Conservation (phyloP, 2,888 invertebrate species). For the Colostygia pectinataria region DNA sequence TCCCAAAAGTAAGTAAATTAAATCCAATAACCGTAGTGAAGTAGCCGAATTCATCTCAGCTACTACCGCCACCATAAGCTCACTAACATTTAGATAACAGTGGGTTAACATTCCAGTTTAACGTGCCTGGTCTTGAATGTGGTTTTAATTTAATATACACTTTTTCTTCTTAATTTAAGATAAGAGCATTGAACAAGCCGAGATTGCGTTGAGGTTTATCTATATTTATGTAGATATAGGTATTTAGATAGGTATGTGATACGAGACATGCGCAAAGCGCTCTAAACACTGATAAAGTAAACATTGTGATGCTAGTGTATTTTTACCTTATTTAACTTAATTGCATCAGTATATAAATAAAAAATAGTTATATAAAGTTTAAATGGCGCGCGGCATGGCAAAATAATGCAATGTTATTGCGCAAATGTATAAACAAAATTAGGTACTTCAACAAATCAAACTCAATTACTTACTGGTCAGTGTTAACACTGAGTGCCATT, state of each 20-base stretch:
- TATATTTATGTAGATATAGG: not conserved
- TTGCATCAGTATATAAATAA: not conserved
- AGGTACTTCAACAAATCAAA: too few species aligned
- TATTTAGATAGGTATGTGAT: slow-evolving; percentile 7
- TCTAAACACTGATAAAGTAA: slow-evolving; percentile 18
- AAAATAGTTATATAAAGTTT: too few species aligned
- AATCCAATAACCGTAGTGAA: too few species aligned
- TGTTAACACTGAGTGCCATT: too few species aligned
- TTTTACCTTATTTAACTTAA: not conserved
- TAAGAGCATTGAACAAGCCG: slow-evolving; percentile 10
- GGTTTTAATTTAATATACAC: slow-evolving; percentile 24
- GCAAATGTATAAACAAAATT: too few species aligned
- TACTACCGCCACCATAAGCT: slow-evolving; percentile 16
- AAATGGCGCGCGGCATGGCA: too few species aligned
- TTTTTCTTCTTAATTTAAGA: slow-evolving; percentile 19
- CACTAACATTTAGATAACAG: slow-evolving; percentile 21
- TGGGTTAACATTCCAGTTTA: slow-evolving; percentile 22
- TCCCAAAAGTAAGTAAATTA: too few species aligned
- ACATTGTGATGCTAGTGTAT: not conserved
- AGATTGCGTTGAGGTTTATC: not conserved
- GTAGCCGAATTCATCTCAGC: not conserved
- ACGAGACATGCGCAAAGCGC: slow-evolving; percentile 33
- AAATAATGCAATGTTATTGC: too few species aligned
- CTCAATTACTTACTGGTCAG: not conserved
- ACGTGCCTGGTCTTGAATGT: slow-evolving; percentile 19